phyloP scores from a whole-genome alignment of 2,113 vertebrate species.

The Carollia perspicillata region DNA sequence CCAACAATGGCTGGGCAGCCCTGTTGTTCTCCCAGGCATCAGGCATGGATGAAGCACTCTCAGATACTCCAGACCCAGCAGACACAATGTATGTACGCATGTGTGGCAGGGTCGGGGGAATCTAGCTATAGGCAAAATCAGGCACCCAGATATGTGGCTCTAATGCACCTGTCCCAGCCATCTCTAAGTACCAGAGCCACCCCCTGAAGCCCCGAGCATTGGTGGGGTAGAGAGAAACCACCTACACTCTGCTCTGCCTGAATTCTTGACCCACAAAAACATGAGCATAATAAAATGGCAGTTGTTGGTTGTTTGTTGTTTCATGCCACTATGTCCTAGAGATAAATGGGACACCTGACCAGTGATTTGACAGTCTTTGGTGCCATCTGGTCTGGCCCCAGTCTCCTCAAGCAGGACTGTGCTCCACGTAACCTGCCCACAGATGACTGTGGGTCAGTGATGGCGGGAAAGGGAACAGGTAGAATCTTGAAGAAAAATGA shows the following conservation, averaged over 20 bases:
- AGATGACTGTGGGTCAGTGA: not conserved
- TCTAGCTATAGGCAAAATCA: not conserved
- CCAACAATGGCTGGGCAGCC: not conserved
- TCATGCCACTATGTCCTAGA: not conserved
- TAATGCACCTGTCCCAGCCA: not conserved
- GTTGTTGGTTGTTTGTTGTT: not conserved
- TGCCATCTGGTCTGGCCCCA: not conserved
- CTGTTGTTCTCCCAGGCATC: not conserved
- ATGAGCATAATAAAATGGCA: not conserved
- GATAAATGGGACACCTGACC: not conserved
- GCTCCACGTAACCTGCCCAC: not conserved
- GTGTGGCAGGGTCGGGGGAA: not conserved
- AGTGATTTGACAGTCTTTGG: not conserved
- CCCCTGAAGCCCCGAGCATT: not conserved
- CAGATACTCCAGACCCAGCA: not conserved
- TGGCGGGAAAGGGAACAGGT: not conserved
- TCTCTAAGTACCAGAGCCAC: not conserved
- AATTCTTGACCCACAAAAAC: constrained; percentile 16
- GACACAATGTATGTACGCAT: not conserved
- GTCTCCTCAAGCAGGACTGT: not conserved
- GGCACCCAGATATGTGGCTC: not conserved
- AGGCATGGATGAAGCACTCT: not conserved
- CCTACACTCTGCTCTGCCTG: not conserved
- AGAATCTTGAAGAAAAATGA: not conserved
- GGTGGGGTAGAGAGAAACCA: not conserved